Conservation (phyloP, 2,888 invertebrate species). For the Acronicta psi region DNA sequence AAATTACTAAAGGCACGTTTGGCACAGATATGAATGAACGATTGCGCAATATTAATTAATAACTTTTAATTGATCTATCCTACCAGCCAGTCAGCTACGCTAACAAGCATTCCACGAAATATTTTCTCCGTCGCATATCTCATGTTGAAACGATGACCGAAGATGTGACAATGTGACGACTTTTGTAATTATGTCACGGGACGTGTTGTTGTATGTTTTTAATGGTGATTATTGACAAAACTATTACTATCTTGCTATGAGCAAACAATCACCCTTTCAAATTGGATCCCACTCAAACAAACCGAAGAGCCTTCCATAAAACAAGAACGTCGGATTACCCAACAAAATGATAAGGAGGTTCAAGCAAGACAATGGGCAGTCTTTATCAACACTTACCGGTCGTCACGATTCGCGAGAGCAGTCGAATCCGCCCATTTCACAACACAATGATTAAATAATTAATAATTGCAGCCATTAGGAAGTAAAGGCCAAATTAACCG, state of each 20-base stretch:
- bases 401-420: conserved; percentile 69
- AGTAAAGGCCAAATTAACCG: conserved; percentile 70
- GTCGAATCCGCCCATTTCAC: conserved; percentile 68
- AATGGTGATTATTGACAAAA: no score
- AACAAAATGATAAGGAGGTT: conserved; percentile 42
- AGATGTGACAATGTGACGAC: no score
- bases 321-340: conserved; percentile 33
- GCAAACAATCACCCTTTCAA: background rate
- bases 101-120: no score
- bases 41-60: background rate
- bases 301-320: conserved; percentile 26
- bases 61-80: background rate
- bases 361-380: conserved; percentile 52
- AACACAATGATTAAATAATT: conserved; percentile 73
- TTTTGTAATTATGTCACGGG: no score
- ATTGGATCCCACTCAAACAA: background rate
- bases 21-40: background rate
- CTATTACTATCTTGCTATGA: background rate
- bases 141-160: no score
- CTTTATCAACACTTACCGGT: conserved; percentile 56
- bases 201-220: no score
- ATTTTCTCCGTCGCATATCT: no score
- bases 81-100: no score
- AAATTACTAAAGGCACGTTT: background rate
- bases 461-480: conserved; percentile 75